Percentiles rank a stretch among this genome's conserved stretches.
Conservation (phyloP, 2,113 vertebrate genomes). For the Oreamnos americanus region DNA sequence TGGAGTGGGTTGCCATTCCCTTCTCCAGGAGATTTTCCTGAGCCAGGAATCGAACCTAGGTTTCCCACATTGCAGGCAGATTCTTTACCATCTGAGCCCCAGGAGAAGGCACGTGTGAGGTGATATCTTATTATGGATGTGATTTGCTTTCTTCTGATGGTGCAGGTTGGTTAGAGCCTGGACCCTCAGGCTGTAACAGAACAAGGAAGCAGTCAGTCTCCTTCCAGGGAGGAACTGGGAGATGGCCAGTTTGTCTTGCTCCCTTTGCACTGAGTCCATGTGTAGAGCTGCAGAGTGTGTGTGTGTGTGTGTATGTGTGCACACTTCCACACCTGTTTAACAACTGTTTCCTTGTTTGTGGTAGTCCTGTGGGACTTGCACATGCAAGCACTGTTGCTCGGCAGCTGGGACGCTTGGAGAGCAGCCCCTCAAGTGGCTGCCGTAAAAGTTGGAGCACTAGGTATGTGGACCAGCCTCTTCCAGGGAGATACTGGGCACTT, state of each 20-base stretch:
- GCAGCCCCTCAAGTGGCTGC: not conserved
- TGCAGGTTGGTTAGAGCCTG: not conserved
- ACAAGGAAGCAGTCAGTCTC: not conserved
- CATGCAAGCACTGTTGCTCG: fast-evolving
- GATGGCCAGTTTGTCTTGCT: no score
- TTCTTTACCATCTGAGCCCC: not conserved
- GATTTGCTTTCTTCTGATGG: not conserved
- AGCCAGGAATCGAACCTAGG: not conserved
- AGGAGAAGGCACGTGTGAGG: not conserved
- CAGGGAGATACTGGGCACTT: not conserved
- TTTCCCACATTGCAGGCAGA: not conserved
- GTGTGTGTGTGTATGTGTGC: not conserved
- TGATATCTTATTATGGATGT: not conserved
- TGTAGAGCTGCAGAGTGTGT: not conserved
- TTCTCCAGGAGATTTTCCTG: not conserved
- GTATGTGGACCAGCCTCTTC: not conserved
- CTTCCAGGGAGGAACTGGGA: not conserved
- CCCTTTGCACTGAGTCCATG: not conserved
- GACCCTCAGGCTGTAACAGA: not conserved
- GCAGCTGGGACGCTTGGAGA: not conserved
- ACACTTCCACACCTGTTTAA: not conserved
- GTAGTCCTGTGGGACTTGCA: not conserved
- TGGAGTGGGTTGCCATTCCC: not conserved
- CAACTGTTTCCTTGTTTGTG: not conserved
- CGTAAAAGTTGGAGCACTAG: not conserved